These are phyloP conservation scores for Melanchra persicariae DNA, from an alignment of 2,888 invertebrate species.

Conservation along the genomic window DNA sequence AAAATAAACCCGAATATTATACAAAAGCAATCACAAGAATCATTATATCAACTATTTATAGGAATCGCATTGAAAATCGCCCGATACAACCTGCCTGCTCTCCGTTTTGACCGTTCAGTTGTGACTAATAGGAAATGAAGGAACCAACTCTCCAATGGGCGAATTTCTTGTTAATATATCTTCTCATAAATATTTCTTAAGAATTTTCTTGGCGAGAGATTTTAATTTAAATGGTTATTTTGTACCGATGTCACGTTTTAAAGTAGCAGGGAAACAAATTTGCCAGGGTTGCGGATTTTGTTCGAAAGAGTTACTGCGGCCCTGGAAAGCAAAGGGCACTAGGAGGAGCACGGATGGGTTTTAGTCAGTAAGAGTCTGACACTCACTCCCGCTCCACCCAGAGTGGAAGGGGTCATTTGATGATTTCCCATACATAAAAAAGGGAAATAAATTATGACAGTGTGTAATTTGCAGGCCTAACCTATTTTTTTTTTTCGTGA, in stretches of 20 bases:
- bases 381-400: no score
- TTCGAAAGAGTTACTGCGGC: no score
- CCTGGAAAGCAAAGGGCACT: no score
- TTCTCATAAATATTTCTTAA: constrained; percentile 60
- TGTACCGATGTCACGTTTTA: constrained; percentile 21
- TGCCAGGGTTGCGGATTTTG: no score
- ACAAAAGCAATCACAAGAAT: constrained; percentile 7
- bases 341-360: no score
- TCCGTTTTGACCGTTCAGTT: constrained; percentile 53
- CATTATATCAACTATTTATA: constrained; percentile 37
- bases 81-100: constrained; percentile 1
- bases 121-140: constrained; percentile 60
- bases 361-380: no score
- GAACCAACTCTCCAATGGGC: constrained; percentile 18
- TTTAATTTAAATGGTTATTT: constrained; percentile 46
- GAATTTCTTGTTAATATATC: constrained; percentile 42
- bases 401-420: no score
- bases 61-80: constrained; percentile 44
- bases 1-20: neutral
- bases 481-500: neutral
- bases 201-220: constrained; percentile 45
- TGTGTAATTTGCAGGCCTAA: neutral
- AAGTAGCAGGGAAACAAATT: constrained; percentile 23
- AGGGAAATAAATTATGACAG: constrained; percentile 18
- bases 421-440: no score